Evolutionary conservation across 2,113 vertebrate genomes (phyloP).

Genomic region (Dascyllus trimaculatus): DNA sequence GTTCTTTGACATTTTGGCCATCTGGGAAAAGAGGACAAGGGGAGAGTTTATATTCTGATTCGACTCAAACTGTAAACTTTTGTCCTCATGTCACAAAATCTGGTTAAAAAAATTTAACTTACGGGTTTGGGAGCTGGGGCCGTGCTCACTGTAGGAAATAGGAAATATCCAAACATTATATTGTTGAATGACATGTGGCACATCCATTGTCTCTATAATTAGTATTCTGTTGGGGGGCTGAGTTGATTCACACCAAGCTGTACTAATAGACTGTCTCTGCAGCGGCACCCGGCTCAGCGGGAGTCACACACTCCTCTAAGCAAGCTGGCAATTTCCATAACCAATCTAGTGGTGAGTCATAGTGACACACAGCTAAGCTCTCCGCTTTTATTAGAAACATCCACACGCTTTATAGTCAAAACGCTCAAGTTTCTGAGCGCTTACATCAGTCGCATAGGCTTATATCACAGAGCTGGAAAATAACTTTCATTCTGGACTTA

Average conservation of each 20-base stretch:
- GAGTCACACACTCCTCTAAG: constrained; percentile 49
- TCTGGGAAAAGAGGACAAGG: constrained; percentile 70
- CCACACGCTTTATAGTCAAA: constrained; percentile 23
- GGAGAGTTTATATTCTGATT: neutral
- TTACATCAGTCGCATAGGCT: neutral
- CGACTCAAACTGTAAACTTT: constrained; percentile 3
- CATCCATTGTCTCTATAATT: constrained; percentile 53
- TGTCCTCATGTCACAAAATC: neutral
- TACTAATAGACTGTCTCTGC: constrained; percentile 49
- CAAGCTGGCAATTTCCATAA: constrained; percentile 62
- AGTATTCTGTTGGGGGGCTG: constrained; percentile 44
- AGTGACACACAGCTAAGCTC: constrained; percentile 13
- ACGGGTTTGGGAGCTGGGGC: constrained; percentile 95
- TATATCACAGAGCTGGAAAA: neutral
- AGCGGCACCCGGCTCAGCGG: constrained; percentile 17
- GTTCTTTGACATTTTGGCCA: constrained; percentile 97
- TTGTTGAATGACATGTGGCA: constrained; percentile 29
- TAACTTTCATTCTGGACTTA: neutral
- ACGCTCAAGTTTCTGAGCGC: constrained; percentile 7
- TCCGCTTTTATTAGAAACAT: constrained; percentile 43
- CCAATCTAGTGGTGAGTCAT: constrained; percentile 69
- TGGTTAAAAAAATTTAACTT: constrained; percentile 71
- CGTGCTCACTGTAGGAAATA: constrained; percentile 91
- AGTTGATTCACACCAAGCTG: constrained; percentile 60
- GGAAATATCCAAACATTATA: constrained; percentile 22